Percentiles rank a stretch among this genome's conserved stretches.
These are phyloP conservation scores for Doryteuthis pealeii DNA, from an alignment of 1,140 invertebrate genomes.

Conservation along the genomic window DNA sequence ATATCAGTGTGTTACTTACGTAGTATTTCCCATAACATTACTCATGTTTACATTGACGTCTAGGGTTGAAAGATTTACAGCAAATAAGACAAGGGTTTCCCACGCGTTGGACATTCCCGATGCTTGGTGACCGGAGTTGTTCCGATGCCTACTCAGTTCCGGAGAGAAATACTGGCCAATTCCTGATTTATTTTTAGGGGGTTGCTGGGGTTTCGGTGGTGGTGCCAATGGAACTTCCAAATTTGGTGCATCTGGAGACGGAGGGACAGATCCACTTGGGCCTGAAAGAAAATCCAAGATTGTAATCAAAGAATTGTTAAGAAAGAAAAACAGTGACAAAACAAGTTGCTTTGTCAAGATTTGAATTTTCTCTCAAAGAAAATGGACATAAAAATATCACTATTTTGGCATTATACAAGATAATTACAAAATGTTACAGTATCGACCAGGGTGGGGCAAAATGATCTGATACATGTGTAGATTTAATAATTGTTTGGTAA, in stretches of 20 bases:
- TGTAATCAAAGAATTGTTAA: neutral
- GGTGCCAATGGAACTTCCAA: slow-evolving; percentile 16
- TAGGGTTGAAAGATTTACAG: slow-evolving; percentile 90
- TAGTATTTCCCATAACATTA: slow-evolving; percentile 96
- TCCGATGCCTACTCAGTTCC: slow-evolving; percentile 25
- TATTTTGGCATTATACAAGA: no score
- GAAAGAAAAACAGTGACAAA: no score
- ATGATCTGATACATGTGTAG: no score
- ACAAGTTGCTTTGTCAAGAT: no score
- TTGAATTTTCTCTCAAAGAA: no score
- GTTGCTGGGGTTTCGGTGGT: neutral
- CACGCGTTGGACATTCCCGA: slow-evolving; percentile 63
- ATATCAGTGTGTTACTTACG: no score
- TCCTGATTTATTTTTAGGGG: slow-evolving; percentile 1
- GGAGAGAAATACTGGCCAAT: slow-evolving; percentile 26
- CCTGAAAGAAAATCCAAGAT: slow-evolving; percentile 12
- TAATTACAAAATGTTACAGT: no score
- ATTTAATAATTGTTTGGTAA: no score
- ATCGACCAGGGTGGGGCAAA: no score
- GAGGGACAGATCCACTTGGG: slow-evolving; percentile 14
- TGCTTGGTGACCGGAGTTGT: slow-evolving; percentile 22
- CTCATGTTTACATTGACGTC: slow-evolving; percentile 99
- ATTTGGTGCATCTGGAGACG: slow-evolving; percentile 14
- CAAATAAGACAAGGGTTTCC: slow-evolving; percentile 94
- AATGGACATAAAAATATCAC: no score